Base-by-base conservation (phyloP, 2,113 vertebrate species). In the Phoenicopterus ruber region DNA sequence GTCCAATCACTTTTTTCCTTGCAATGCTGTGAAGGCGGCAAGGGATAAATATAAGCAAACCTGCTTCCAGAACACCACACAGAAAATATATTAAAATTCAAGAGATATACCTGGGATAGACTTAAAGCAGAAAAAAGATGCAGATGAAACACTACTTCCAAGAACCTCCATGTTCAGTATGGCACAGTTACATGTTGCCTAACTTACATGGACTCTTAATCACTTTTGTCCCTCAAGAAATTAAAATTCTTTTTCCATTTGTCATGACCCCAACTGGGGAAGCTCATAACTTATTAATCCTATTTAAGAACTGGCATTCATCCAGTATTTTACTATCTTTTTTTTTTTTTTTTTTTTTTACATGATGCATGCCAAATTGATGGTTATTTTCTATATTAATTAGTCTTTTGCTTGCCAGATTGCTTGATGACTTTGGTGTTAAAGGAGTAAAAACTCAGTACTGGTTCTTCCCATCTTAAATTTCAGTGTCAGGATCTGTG, bases 1-100 rank as follows among this genome's bases (percentile, higher is more conserved):
- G 74, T 87, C 99, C 99, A 99, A 96, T 99, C 98, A 55, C 97
- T 96, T 82, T 98, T 99, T 95, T 98, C 98, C 95, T 98, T 98
- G 97, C 98, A 99, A 65, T 98, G 96, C 99, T 99, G 97, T 21
- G 50, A 52, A 92, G 54, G 82, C 80, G 83, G 74, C 72, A 83
- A 95, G 72, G 65, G 63, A 91, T 25, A 93, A 92, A 94, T 55
- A 12, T 32, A 82, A 90, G 40, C 1, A 3, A 67, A 77, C 6
- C 18, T 61, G 28, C 24, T 93, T 81, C 52, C 40, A 78, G 40
- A 92, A 69, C 28, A 78, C 6, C 11, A n/a, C 44, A 77, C 18
- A 87, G 58, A 73, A 88, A 91, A 74, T n/a, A 62, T 1, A 55
- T 0, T 28, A 13, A n/a, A 86, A 94, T 82, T 36, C 9, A 5